Evolutionary conservation across 35 echinoderm and acorn worm genomes (phyloP).

Genomic region (Amphiura filiformis): DNA sequence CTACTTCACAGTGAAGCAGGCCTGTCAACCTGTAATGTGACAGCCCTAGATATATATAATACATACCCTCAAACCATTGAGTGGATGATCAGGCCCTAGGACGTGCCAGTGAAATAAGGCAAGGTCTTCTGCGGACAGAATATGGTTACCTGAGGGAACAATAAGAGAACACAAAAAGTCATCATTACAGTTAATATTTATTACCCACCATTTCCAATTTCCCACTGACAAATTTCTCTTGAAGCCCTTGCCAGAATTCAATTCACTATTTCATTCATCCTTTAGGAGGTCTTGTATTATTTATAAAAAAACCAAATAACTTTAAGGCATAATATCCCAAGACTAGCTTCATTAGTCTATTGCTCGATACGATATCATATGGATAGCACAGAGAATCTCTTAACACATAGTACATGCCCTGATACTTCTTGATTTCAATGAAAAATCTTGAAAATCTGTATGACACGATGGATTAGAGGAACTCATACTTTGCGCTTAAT

Average conservation of each 20-base stretch:
- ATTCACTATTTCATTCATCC: not conserved
- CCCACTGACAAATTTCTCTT: not conserved
- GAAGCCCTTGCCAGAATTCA: not conserved
- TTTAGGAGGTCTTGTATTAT: not conserved
- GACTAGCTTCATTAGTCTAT: not conserved
- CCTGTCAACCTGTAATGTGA: too few species aligned
- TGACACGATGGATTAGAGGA: too few species aligned
- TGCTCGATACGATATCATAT: too few species aligned
- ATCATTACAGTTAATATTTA: not conserved
- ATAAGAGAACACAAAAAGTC: not conserved
- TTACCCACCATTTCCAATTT: not conserved
- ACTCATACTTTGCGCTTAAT: too few species aligned
- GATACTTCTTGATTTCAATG: too few species aligned
- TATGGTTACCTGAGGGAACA: constrained; percentile 83
- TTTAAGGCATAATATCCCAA: not conserved
- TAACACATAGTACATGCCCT: too few species aligned
- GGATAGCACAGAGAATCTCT: too few species aligned
- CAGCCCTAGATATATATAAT: too few species aligned
- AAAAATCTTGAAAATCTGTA: too few species aligned
- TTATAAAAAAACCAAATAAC: not conserved
- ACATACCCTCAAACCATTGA: constrained; percentile 81
- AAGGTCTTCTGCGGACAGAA: constrained; percentile 86
- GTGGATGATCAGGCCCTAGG: constrained; percentile 80
- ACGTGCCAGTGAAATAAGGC: constrained; percentile 94
- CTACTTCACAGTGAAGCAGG: too few species aligned